Evolutionary conservation across 2,797 vertebrate genomes (phyloP).

Genomic region (Acipenser ruthenus): DNA sequence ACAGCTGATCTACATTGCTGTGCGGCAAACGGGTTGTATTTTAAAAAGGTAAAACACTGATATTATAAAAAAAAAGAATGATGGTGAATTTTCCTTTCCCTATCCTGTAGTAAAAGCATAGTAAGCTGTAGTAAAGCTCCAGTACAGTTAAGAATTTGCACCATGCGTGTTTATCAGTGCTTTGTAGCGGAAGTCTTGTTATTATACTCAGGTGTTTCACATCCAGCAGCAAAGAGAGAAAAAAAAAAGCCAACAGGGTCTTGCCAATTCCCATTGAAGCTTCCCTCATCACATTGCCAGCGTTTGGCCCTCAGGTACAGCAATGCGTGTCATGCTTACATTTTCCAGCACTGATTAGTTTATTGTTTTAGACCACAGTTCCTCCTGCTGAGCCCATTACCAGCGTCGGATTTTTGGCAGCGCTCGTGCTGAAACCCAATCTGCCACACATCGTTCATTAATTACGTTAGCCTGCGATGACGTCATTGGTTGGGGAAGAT

Average conservation of each 20-base stretch:
- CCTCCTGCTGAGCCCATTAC: constrained; percentile 49
- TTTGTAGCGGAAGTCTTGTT: too few relatives aligned
- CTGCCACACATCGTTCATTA: constrained; percentile 45
- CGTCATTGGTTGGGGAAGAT: constrained; percentile 49
- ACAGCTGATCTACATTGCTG: too few relatives aligned
- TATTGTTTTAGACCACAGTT: constrained; percentile 38
- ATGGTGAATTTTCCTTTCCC: too few relatives aligned
- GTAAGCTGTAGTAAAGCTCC: too few relatives aligned
- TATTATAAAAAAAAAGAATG: too few relatives aligned
- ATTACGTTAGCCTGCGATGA: constrained; percentile 46
- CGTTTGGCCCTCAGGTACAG: constrained; percentile 19
- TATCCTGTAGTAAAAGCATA: too few relatives aligned
- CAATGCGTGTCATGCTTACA: constrained; percentile 22
- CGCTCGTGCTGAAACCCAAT: constrained; percentile 36
- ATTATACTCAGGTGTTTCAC: constrained; percentile 5
- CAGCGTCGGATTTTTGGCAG: constrained; percentile 37
- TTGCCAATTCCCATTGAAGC: constrained; percentile 10
- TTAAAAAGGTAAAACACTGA: too few relatives aligned
- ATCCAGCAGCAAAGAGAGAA: constrained; percentile 14
- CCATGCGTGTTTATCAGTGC: too few relatives aligned
- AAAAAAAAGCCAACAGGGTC: neutral
- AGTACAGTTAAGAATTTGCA: too few relatives aligned
- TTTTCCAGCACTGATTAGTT: constrained; percentile 30
- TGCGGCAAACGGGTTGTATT: too few relatives aligned
- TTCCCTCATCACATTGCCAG: constrained; percentile 25